Percentiles rank a stretch among this genome's conserved stretches.
Conservation (phyloP, 30 jellyfish, hydroid and myxozoan genomes). For the Chironex yamaguchii region DNA sequence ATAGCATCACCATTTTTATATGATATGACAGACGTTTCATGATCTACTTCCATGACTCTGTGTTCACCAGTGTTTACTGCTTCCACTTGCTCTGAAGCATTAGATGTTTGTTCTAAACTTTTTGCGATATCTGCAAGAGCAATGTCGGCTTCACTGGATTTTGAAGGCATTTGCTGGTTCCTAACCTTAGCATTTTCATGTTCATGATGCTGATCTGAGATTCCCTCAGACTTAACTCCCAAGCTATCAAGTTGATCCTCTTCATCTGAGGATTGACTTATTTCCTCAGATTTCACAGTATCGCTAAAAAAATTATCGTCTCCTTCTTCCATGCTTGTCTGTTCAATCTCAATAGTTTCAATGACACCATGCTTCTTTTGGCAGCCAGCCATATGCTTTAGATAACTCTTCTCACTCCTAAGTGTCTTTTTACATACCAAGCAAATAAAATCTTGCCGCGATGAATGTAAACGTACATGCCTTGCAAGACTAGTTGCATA, state of each 20-base stretch:
- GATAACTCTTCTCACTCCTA: constrained; percentile 57
- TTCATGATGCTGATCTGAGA: not conserved
- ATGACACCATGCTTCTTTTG: not conserved
- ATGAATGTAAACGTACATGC: constrained; percentile 62
- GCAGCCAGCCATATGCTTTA: constrained; percentile 46
- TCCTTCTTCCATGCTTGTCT: not conserved
- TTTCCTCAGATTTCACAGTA: not conserved
- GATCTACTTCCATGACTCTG: not conserved
- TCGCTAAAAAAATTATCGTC: not conserved
- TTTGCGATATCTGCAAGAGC: not conserved
- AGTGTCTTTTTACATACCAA: constrained; percentile 58
- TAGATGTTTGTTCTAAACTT: not conserved
- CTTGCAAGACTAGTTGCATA: constrained; percentile 74
- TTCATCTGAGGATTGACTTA: not conserved
- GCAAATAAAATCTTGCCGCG: constrained; percentile 40
- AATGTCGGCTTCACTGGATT: not conserved
- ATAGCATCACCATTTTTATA: not conserved
- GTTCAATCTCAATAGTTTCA: not conserved
- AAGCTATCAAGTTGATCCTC: not conserved
- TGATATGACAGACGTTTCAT: not conserved
- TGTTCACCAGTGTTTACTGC: not conserved
- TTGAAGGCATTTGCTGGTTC: not conserved
- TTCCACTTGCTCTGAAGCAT: not conserved
- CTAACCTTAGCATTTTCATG: not conserved
- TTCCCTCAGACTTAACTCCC: not conserved